Evolutionary conservation across 1,140 invertebrate species (phyloP).

Genomic region (Ostrea denselamellosa): DNA sequence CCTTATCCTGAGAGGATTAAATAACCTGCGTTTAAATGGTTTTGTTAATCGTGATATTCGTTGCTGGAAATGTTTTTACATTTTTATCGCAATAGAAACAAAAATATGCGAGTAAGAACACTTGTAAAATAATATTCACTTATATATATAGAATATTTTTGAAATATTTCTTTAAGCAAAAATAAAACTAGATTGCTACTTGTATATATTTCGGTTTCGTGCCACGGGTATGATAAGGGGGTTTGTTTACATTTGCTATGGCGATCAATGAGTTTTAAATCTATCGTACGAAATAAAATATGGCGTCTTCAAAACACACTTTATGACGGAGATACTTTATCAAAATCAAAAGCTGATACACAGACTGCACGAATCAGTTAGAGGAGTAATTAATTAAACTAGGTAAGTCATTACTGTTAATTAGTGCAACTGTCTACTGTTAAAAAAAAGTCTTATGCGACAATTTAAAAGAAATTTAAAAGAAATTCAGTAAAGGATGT

Average conservation of each 20-base stretch:
- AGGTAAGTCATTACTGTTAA: not conserved
- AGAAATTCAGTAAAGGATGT: no score
- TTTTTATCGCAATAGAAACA: no score
- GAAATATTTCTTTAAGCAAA: not conserved
- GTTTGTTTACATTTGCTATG: conserved; percentile 39
- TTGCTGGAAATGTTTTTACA: no score
- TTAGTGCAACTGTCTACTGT: no score
- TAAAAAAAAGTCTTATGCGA: no score
- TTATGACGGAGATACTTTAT: not conserved
- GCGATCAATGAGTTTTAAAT: conserved; percentile 38
- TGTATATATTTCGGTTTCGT: not conserved
- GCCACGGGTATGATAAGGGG: conserved; percentile 2
- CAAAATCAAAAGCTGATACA: not conserved
- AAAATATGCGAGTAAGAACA: no score
- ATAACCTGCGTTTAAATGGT: conserved; percentile 1
- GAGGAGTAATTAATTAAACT: not conserved
- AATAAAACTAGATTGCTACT: not conserved
- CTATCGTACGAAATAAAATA: conserved; percentile 5
- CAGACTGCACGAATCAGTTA: not conserved
- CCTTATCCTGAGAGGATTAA: conserved; percentile 12
- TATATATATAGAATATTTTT: not conserved
- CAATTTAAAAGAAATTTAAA: no score
- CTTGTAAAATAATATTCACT: no score
- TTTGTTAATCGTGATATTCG: not conserved
- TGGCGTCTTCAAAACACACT: not conserved